Evolutionary conservation across 2,113 vertebrate genomes (phyloP).

Genomic region (Aix galericulata): DNA sequence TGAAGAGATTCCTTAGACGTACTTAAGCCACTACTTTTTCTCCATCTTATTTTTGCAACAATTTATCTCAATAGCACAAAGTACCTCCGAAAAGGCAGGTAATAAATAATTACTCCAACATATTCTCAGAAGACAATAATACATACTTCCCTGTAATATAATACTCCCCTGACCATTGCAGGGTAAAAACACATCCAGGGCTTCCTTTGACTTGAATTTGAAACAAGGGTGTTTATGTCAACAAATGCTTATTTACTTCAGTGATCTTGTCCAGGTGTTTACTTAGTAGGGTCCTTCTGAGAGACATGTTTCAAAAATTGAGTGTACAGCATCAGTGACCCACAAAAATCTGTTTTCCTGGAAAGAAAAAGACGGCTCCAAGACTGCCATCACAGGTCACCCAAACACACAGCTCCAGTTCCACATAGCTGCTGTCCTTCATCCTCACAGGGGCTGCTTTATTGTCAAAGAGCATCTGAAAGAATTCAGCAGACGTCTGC

Average conservation of each 20-base stretch:
- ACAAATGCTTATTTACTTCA: neutral
- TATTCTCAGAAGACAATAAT: neutral
- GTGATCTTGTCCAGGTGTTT: neutral
- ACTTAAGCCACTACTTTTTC: neutral
- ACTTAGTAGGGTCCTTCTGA: neutral
- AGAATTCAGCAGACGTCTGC: accelerated
- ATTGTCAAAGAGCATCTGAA: neutral
- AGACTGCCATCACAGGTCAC: neutral
- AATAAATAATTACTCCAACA: neutral
- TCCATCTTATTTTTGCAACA: neutral
- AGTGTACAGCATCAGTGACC: neutral
- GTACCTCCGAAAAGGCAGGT: neutral
- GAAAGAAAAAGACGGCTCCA: too few relatives aligned
- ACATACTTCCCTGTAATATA: neutral
- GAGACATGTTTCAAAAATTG: neutral
- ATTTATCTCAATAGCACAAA: neutral
- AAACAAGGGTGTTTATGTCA: accelerated
- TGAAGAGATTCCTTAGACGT: neutral
- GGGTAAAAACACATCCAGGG: neutral
- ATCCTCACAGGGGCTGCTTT: neutral
- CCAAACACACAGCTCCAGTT: neutral
- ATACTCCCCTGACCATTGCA: neutral
- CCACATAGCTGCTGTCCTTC: neutral
- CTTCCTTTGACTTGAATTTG: neutral
- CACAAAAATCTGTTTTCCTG: neutral